Evolutionary conservation across 2,888 invertebrate genomes (phyloP), one percentile per base, ranked within the genome.

Genomic region (Drosophila nr. perissopoda): DNA sequence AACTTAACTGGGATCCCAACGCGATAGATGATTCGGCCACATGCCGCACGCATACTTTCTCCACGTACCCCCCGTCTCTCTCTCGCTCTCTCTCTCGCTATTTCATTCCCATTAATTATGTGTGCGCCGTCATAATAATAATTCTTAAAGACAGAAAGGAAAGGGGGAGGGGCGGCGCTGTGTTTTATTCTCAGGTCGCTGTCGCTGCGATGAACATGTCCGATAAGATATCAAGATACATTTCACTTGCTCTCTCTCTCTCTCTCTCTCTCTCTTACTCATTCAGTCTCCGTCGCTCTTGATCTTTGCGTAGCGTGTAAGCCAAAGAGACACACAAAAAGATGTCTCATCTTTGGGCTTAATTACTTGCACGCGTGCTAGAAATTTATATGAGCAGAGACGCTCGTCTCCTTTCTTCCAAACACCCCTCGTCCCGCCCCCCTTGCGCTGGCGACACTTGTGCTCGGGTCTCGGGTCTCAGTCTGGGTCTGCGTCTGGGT

Each of bases 331-430:
- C 45, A 52, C 54, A 72, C 71, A 69, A 69, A 79, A 76, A 83
- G 83, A 87, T 87, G 88, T 80, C 82, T 77, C 87, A 85, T 87
- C 83, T 87, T 80, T 81, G 76, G 79, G 77, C 80, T 90, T 90
- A 89, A 89, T 90, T 89, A 89, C 90, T 81, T 74, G 80, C 82
- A 89, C 89, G 90, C 90, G 90, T 89, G 90, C 88, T 89, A 88
- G 80, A 87, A 78, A 87, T 89, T 87, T 68, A 74, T 82, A 83
- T 76, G 83, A 75, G 76, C 72, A 69, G 71, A 45, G 45, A 67
- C 72, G 40, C 27, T 25, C 18, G 31, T 21, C 49, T 8, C 25
- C 58, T 7, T n/a, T 56, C 29, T 18, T 58, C 1, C 16, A 49
- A 42, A 21, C 48, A 42, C 48, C 40, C 54, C 49, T 1, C 18